These are phyloP conservation scores for Zootermopsis nevadensis DNA, from an alignment of 2,888 invertebrate genomes.

Conservation along the genomic window DNA sequence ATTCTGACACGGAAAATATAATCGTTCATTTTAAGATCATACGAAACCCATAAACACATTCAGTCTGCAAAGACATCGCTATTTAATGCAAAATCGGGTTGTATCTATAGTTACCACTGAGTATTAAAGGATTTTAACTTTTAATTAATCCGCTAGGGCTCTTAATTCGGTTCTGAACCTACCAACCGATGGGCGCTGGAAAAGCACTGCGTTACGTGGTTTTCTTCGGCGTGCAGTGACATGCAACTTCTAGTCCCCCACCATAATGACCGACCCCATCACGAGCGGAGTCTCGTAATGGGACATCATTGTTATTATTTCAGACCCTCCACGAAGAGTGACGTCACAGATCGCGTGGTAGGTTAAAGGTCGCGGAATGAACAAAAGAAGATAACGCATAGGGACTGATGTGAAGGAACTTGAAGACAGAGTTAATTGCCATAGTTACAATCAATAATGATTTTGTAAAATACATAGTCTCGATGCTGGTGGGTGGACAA, in stretches of 20 bases:
- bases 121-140: too few relatives aligned
- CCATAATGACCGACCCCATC: not conserved
- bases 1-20: too few relatives aligned
- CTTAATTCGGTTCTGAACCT: too few relatives aligned
- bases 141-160: too few relatives aligned
- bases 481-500: not conserved
- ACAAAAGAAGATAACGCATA: constrained; percentile 6
- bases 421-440: constrained; percentile 19
- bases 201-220: too few relatives aligned
- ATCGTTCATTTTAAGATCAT: too few relatives aligned
- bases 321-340: constrained; percentile 39
- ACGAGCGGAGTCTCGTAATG: constrained; percentile 15
- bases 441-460: constrained; percentile 8
- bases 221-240: too few relatives aligned
- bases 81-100: too few relatives aligned
- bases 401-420: constrained; percentile 1
- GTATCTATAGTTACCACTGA: too few relatives aligned
- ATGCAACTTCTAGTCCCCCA: not conserved
- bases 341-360: constrained; percentile 31
- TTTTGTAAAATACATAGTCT: not conserved
- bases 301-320: not conserved
- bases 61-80: too few relatives aligned
- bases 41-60: too few relatives aligned
- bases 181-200: too few relatives aligned
- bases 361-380: constrained; percentile 33